phyloP scores from a whole-genome alignment of 1,140 invertebrate genomes.

The Scaptomyza pallida region DNA sequence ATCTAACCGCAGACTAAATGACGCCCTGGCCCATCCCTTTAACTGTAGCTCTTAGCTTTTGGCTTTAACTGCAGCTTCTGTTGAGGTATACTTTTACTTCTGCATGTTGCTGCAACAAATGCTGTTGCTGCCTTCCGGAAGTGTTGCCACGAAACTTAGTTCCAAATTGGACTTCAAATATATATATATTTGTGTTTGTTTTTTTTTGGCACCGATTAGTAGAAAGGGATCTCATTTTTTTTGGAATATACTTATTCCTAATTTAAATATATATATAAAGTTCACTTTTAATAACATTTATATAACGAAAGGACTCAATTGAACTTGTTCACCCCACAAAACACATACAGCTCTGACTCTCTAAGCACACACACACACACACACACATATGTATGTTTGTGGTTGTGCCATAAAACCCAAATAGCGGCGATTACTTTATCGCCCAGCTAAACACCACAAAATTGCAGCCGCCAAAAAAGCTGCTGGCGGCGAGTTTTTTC shows the following conservation, averaged over 20 bases:
- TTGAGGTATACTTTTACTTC: not conserved
- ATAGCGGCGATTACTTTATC: constrained; percentile 79
- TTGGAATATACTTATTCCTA: too few relatives aligned
- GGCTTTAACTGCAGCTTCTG: constrained; percentile 5
- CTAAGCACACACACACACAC: constrained; percentile 52
- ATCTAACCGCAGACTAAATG: constrained; percentile 80
- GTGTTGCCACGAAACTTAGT: constrained; percentile 5
- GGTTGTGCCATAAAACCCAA: constrained; percentile 64
- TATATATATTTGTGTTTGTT: too few relatives aligned
- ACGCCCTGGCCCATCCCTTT: constrained; percentile 40
- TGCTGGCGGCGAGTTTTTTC: constrained; percentile 65
- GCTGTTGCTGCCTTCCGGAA: constrained; percentile 14
- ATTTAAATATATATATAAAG: too few relatives aligned
- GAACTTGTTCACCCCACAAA: constrained; percentile 6
- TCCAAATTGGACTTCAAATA: not conserved
- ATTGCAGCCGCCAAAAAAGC: constrained; percentile 74
- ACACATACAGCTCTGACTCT: constrained; percentile 7
- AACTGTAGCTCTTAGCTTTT: not conserved
- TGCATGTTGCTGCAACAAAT: constrained; percentile 32
- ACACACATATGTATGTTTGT: constrained; percentile 12
- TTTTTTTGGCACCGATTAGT: too few relatives aligned
- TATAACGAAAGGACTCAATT: not conserved
- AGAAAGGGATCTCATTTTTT: too few relatives aligned
- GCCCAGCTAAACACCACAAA: constrained; percentile 70
- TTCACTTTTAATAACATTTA: not conserved